Evolutionary conservation across 1,140 invertebrate genomes (phyloP), one percentile per base, ranked within the genome.

Genomic region (Nasonia vitripennis): DNA sequence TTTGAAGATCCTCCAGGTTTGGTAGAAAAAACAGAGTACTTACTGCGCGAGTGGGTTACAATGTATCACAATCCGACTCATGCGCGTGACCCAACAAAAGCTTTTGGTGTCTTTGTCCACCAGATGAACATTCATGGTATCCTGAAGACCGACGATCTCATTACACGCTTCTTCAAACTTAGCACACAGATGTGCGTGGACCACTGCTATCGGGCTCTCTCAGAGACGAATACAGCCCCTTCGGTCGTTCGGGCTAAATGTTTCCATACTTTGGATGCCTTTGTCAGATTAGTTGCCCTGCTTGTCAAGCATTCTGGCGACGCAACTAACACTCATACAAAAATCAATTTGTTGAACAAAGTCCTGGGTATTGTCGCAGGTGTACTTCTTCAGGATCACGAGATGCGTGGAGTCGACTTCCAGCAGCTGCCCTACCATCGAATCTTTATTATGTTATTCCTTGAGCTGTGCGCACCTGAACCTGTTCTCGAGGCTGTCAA

Each of bases 121-220:
- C 95, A 98, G 92, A 98, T 99, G 98, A 99, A 99, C 90, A 95
- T 97, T 84, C 98, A 99, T 88, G 99, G 99, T 4, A 98, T 99
- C 75, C 93, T 99, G 17, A 99, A 99, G 91, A 99, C 98, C 0
- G 99, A 99, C 90, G 99, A 99, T 91, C 95, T 99, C 85, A 99
- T 99, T 80, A 98, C 98, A 0, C 93, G 98, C 86, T 99, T 99
- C 94, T 99, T 99, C 94, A 96, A 99, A 41, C 95, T 99, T 27
- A 98, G 98, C 78, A 99, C 98, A 0, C 98, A 99, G 91, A 97
- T 99, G 94, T 99, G 99, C 92, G 97, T 99, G 0, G 98, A 99
- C 90, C 95, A 98, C 74, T 98, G 98, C 78, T 99, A 99, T 92
- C 95, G 98, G 84, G 94, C 95, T 6, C 91, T 97, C 17, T 90